Base-by-base conservation (phyloP, 2,113 vertebrate genomes). In the Gavialis gangeticus region DNA sequence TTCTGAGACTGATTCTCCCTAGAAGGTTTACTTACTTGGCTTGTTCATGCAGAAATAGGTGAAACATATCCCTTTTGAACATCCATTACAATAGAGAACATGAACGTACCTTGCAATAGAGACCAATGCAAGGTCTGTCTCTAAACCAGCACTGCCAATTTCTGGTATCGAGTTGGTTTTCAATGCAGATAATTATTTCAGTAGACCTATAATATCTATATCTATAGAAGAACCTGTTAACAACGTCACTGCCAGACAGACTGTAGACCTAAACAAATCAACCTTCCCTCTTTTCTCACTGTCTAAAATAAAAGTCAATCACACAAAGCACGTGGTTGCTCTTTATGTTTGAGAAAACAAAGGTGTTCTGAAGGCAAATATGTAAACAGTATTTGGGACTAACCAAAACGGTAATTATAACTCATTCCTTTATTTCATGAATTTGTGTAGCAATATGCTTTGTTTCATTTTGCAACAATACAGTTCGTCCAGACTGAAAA, bases 331-430 rank as follows among this genome's bases (percentile, higher is more conserved):
- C 79, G 86, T 66, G 71, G 89, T 89, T 88, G 13, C 75, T 89
- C 5, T 90, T 82, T 93, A 27, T 79, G 67, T 84, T 85, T 63
- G 2, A 75, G 84, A 82, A 63, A 85, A 89, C 80, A 91, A 89
- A 92, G 46, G 67, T 83, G 84, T 85, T 96, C 91, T 94, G 75
- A 87, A 96, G 89, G 80, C 69, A 82, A 69, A 90, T 11, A 1
- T 75, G n/a, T 95, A 94, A 96, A 91, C 57, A 93, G 56, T 93
- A 96, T 91, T 91, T 95, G 78, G 89, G 94, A 93, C 30, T 82
- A 71, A 90, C 25, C 24, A 46, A 73, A 92, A 82, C 69, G 76
- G 82, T 84, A 91, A 76, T 83, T 85, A 84, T 81, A 75, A 92
- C 58, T n/a, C 82, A 5, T 85, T 22, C 22, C 82, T 95, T 85